Percentiles rank a stretch among this genome's conserved stretches.
Evolutionary conservation across 2,797 vertebrate species (phyloP).

Genomic region (Argya squamiceps): DNA sequence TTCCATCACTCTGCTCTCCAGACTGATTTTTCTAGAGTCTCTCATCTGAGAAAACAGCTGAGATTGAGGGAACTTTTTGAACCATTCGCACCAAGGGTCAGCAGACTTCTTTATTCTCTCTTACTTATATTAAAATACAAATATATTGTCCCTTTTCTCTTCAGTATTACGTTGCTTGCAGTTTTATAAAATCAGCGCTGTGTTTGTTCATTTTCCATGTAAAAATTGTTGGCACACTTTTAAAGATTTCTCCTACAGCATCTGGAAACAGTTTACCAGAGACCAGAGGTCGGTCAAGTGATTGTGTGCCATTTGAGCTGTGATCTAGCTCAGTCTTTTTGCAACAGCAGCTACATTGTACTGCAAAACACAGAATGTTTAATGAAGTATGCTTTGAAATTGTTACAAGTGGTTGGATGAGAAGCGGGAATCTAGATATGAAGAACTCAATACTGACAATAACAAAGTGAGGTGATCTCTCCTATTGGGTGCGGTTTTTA

Average conservation of each 20-base stretch:
- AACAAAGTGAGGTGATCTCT: not conserved
- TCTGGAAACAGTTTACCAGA: not conserved
- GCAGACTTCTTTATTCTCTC: not conserved
- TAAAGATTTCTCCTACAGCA: not conserved
- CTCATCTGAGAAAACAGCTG: not conserved
- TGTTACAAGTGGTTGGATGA: not conserved
- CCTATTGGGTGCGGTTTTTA: not conserved
- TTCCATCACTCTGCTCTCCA: not conserved
- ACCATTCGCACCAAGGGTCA: not conserved
- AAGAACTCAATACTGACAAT: not conserved
- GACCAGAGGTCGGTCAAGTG: not conserved
- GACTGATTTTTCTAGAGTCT: not conserved
- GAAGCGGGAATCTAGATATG: not conserved
- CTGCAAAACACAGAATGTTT: not conserved
- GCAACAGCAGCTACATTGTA: not conserved
- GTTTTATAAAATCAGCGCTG: not conserved
- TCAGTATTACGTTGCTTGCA: not conserved
- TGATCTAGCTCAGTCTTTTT: not conserved
- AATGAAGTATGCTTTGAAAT: not conserved
- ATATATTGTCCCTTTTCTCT: not conserved
- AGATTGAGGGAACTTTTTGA: not conserved
- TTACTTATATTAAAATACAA: not conserved
- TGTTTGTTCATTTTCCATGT: not conserved
- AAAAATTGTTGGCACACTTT: not conserved
- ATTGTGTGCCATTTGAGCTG: not conserved